These are phyloP conservation scores for Horisme vitalbata DNA, from an alignment of 2,888 invertebrate species.

Conservation along the genomic window DNA sequence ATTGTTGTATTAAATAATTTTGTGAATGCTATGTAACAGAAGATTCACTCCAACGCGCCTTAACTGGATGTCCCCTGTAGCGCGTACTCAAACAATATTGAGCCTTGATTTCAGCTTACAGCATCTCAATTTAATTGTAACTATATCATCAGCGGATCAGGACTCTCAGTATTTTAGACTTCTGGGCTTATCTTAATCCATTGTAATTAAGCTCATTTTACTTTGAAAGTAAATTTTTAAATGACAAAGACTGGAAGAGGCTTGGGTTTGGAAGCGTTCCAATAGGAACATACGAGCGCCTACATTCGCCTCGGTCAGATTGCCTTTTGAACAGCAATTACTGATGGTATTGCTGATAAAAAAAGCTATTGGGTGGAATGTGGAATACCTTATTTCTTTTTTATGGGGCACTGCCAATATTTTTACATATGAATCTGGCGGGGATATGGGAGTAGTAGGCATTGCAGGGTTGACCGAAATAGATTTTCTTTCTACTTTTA, in stretches of 20 bases:
- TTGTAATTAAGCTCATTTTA: background rate
- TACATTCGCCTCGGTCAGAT: conserved; percentile 27
- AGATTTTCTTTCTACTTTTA: too few relatives aligned
- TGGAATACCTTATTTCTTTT: conserved; percentile 2
- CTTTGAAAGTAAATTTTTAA: conserved; percentile 20
- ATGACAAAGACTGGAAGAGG: conserved; percentile 42
- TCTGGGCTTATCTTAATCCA: background rate
- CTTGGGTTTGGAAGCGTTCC: conserved; percentile 43
- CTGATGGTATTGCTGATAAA: conserved; percentile 23
- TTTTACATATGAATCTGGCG: background rate
- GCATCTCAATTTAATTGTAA: too few relatives aligned
- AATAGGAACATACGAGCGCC: conserved; percentile 33
- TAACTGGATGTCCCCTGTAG: too few relatives aligned
- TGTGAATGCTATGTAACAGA: too few relatives aligned
- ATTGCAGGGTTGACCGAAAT: too few relatives aligned
- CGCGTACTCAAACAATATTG: too few relatives aligned
- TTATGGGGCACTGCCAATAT: conserved; percentile 2
- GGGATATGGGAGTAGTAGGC: too few relatives aligned
- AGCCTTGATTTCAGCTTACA: too few relatives aligned
- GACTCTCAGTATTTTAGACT: too few relatives aligned
- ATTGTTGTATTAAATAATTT: too few relatives aligned
- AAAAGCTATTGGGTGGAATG: conserved; percentile 28
- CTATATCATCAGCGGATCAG: too few relatives aligned
- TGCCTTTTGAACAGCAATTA: conserved; percentile 22
- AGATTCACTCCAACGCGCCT: too few relatives aligned